Conservation (phyloP, 2,888 invertebrate species). For the Euproctis similis region DNA sequence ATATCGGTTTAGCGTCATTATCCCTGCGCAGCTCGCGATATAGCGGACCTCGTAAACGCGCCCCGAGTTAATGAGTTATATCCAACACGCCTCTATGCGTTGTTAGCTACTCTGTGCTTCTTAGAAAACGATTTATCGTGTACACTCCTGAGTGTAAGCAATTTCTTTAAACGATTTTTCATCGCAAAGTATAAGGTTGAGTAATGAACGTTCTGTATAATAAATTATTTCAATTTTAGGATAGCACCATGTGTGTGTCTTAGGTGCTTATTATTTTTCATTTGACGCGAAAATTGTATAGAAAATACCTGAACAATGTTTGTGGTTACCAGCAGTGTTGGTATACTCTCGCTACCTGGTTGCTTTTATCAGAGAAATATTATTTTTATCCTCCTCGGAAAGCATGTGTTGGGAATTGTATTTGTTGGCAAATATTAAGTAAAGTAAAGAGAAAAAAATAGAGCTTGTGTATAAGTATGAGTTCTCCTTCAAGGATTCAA, state of each 20-base stretch:
- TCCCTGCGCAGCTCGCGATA: conserved; percentile 39
- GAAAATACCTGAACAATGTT: conserved; percentile 3
- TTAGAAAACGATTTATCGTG: conserved; percentile 39
- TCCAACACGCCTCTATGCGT: conserved; percentile 24
- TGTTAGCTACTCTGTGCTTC: conserved; percentile 28
- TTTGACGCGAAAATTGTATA: conserved; percentile 17
- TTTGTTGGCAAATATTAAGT: no score
- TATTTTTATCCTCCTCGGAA: no score
- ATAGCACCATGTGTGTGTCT: conserved; percentile 12
- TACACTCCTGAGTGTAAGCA: conserved; percentile 28
- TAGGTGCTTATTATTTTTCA: conserved; percentile 19
- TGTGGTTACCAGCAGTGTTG: no score
- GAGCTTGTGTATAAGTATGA: no score
- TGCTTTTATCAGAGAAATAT: no score
- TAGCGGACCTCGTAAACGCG: conserved; percentile 42
- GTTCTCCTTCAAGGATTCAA: no score
- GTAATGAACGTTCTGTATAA: conserved; percentile 28
- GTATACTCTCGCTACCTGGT: no score
- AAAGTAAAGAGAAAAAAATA: no score
- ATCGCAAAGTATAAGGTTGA: conserved; percentile 25
- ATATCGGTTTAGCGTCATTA: conserved; percentile 70
- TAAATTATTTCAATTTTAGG: conserved; percentile 25
- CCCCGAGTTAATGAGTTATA: conserved; percentile 36
- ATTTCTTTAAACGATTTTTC: conserved; percentile 43
- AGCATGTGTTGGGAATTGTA: no score